A percentile compares a stretch with the other conserved stretches of the same genome.
Evolutionary conservation across 2,888 invertebrate species (phyloP).

Genomic region (Epirrhoe alternata): DNA sequence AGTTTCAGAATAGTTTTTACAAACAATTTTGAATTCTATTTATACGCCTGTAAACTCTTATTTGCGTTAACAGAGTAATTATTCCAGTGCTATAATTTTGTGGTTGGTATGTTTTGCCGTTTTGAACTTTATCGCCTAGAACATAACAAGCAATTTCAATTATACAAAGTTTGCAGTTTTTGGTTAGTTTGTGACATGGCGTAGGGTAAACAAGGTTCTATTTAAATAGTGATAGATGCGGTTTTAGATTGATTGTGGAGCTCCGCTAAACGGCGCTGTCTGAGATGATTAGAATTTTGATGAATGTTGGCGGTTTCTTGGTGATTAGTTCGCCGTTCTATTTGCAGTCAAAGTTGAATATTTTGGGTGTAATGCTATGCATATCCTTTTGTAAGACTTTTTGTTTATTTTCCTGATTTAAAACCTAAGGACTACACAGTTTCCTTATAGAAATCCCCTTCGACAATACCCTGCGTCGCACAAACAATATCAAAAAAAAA

Average conservation of each 20-base stretch:
- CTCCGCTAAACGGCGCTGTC: constrained; percentile 18
- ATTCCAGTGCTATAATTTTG: constrained; percentile 2
- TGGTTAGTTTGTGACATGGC: constrained; percentile 8
- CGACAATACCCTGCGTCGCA: no score
- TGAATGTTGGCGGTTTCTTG: constrained; percentile 16
- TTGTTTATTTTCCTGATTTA: no score
- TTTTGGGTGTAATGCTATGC: neutral
- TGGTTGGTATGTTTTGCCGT: constrained; percentile 8
- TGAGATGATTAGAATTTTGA: constrained; percentile 30
- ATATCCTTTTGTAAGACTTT: neutral
- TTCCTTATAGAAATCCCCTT: no score
- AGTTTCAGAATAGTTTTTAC: constrained; percentile 26
- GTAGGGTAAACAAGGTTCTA: constrained; percentile 19
- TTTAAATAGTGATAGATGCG: constrained; percentile 23
- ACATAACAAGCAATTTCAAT: constrained; percentile 17
- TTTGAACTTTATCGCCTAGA: constrained; percentile 6
- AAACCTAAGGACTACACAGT: no score
- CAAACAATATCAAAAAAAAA: no score
- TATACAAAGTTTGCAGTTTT: neutral
- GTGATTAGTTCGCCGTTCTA: constrained; percentile 5
- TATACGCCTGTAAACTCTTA: neutral
- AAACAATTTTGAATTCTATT: constrained; percentile 18
- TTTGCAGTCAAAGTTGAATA: constrained; percentile 2
- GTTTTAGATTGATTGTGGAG: constrained; percentile 26
- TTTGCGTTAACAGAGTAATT: neutral